Evolutionary conservation across 2,113 vertebrate species (phyloP).

Genomic region (Anguilla japonica): DNA sequence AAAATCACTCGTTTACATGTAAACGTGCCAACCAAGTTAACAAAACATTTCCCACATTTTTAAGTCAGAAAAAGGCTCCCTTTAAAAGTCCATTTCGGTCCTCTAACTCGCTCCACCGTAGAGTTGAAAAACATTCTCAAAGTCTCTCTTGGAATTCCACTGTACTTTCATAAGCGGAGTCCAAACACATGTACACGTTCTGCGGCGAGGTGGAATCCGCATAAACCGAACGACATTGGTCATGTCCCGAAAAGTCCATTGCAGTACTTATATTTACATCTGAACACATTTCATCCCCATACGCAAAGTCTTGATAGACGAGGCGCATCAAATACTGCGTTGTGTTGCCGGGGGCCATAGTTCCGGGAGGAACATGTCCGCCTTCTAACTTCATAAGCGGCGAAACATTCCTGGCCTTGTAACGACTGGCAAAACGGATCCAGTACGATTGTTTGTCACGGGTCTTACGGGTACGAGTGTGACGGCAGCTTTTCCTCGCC

Average conservation of each 20-base stretch:
- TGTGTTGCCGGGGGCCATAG: constrained; percentile 57
- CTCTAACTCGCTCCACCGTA: neutral
- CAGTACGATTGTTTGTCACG: neutral
- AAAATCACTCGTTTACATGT: neutral
- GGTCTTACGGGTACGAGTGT: neutral
- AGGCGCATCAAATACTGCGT: constrained; percentile 71
- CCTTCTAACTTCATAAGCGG: neutral
- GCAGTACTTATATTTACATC: neutral
- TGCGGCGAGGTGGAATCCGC: constrained; percentile 14
- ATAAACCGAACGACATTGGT: neutral
- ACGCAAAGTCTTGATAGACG: constrained; percentile 54
- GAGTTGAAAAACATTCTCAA: constrained; percentile 55
- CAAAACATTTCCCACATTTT: constrained; percentile 55
- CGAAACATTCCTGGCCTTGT: neutral
- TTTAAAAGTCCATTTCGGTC: neutral
- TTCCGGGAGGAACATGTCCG: neutral
- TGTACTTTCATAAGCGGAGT: constrained; percentile 45
- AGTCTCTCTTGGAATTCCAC: constrained; percentile 67
- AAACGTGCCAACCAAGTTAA: neutral
- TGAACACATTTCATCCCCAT: neutral
- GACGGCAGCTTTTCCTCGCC: neutral
- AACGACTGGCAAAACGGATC: neutral
- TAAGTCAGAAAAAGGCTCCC: constrained; percentile 15
- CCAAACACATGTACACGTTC: constrained; percentile 8
- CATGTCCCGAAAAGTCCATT: neutral